Evolutionary conservation across 2,888 invertebrate genomes (phyloP).

Genomic region (Dascillus cervinus): DNA sequence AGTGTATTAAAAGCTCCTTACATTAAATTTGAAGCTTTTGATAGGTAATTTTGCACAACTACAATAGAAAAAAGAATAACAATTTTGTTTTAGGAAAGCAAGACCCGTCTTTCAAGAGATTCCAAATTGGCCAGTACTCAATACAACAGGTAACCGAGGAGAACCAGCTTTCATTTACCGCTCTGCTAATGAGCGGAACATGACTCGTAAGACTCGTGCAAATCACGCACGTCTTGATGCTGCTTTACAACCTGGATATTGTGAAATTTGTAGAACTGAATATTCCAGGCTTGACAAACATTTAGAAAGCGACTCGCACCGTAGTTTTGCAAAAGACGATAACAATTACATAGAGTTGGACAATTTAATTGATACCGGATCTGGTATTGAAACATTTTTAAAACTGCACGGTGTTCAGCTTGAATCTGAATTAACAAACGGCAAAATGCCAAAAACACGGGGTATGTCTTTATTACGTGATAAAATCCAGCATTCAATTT

Average conservation of each 20-base stretch:
- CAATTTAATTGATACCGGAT: constrained; percentile 55
- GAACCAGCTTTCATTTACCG: constrained; percentile 29
- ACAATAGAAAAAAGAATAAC: not conserved
- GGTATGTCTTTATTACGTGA: constrained; percentile 21
- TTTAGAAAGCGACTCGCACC: constrained; percentile 65
- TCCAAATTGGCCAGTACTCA: constrained; percentile 54
- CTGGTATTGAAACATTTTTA: constrained; percentile 62
- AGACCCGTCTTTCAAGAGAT: constrained; percentile 58
- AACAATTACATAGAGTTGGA: constrained; percentile 69
- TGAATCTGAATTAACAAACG: too few species aligned
- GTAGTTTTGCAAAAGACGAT: constrained; percentile 64
- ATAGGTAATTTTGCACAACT: constrained; percentile 45
- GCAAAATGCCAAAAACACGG: constrained; percentile 27
- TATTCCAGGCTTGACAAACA: constrained; percentile 65
- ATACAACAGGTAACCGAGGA: constrained; percentile 40
- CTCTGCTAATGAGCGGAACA: constrained; percentile 38
- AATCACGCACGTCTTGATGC: constrained; percentile 31
- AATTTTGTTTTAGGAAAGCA: constrained; percentile 40
- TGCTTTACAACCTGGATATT: constrained; percentile 53
- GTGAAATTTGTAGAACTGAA: constrained; percentile 72
- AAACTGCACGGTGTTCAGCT: constrained; percentile 48
- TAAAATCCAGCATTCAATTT: constrained; percentile 24
- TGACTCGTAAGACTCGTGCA: constrained; percentile 44
- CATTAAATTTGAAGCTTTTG: constrained; percentile 65
- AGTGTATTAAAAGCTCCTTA: constrained; percentile 59